Conservation (phyloP, 1,140 invertebrate genomes). For the Sweltsa coloradensis region DNA sequence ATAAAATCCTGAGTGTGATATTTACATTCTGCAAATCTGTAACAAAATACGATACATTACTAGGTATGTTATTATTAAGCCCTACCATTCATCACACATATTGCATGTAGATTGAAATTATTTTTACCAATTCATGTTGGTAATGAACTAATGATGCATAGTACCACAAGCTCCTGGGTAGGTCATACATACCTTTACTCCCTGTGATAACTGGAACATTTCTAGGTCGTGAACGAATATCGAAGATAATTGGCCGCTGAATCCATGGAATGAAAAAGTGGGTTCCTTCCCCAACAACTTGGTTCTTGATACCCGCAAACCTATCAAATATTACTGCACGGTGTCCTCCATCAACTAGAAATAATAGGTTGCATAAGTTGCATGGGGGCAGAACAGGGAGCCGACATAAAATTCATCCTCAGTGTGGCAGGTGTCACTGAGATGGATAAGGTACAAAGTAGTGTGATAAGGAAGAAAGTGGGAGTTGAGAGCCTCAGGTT, state of each 20-base stretch:
- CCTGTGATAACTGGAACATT: constrained; percentile 96
- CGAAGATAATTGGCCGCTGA: constrained; percentile 94
- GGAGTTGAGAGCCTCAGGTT: no score
- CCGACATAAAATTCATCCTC: no score
- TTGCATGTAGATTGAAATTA: no score
- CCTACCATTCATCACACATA: no score
- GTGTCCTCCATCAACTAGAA: constrained; percentile 96
- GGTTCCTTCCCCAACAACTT: constrained; percentile 93
- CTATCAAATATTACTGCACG: constrained; percentile 98
- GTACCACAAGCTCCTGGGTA: no score
- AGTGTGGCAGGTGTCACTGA: no score
- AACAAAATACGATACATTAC: constrained; percentile 24
- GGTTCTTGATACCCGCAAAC: constrained; percentile 87
- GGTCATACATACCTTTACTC: constrained; percentile 64
- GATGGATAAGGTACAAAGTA: no score
- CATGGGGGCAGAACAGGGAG: no score
- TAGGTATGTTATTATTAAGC: no score
- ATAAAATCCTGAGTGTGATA: constrained; percentile 95
- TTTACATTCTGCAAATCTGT: constrained; percentile 98
- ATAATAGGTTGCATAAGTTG: no score
- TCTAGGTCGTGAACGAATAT: constrained; percentile 89
- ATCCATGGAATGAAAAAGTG: constrained; percentile 99
- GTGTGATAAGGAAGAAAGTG: no score
- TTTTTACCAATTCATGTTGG: neutral
- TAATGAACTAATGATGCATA: no score